Base-by-base conservation (phyloP, 64 coral and sea anemone genomes). In the Exaiptasia diaphana region DNA sequence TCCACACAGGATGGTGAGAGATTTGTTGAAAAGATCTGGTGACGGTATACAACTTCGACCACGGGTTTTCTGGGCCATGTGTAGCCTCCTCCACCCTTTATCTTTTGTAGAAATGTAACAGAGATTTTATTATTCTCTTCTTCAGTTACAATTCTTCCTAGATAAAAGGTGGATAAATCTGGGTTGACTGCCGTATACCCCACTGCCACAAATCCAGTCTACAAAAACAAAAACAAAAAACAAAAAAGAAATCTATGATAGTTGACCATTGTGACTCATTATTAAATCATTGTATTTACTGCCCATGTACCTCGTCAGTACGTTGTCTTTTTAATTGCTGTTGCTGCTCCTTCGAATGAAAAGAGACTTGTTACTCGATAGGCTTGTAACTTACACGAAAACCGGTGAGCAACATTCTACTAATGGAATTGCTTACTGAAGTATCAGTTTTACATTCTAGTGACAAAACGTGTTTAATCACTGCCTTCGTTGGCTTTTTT, bases 111-210 rank as follows among this genome's bases (percentile, higher is more conserved):
- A 60, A 60, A 60, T 4, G 21, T 60, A 60, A 60, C 56, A 60
- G 56, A n/a, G n/a, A 60, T 60, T 8, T 5, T 60, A 3, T 29
- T 25, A 29, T 60, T 29, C 23, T 60, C 56, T 60, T 60, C 32
- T 29, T 60, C 56, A 7, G 56, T 60, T 60, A 60, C 56, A 60
- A 60, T 60, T 60, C 32, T 60, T 60, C 56, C 56, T 60, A 60
- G 21, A 60, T 60, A 60, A 60, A 60, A 60, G 22, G 56, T 60
- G 56, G 56, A 29, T n/a, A 29, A 29, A 28, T 13, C 32, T 3
- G 56, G 56, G 25, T 29, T 60, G 56, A 29, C 13, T 10, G 20
- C 56, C 32, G 56, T 60, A 28, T 59, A 59, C 55, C 55, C 55
- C 2, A 59, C 55, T 59, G 55, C 55, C 55, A 59, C 55, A 59